Conservation (phyloP, 2,113 vertebrate species). For the Poicephalus gulielmi region DNA sequence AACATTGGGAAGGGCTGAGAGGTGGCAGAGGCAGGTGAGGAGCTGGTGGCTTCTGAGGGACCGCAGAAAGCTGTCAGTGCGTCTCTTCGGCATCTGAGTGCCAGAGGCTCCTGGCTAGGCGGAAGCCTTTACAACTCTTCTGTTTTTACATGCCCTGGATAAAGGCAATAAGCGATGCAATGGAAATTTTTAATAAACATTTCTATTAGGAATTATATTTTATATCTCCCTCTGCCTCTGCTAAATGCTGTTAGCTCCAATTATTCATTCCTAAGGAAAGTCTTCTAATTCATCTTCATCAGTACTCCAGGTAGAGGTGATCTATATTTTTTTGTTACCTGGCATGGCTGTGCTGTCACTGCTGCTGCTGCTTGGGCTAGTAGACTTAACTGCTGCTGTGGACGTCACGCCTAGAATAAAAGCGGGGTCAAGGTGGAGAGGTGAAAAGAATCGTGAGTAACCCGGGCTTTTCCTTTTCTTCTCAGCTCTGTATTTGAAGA, state of each 20-base stretch:
- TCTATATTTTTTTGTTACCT: slow-evolving; percentile 48
- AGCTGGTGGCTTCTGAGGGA: slow-evolving; percentile 49
- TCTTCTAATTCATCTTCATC: slow-evolving; percentile 60
- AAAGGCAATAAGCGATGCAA: slow-evolving; percentile 1
- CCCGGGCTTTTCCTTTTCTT: slow-evolving; percentile 51
- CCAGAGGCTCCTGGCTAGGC: slow-evolving; percentile 24
- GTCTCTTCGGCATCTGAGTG: slow-evolving; percentile 40
- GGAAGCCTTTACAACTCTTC: slow-evolving; percentile 21
- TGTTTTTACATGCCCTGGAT: slow-evolving; percentile 19
- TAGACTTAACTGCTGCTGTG: slow-evolving; percentile 70
- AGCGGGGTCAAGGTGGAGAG: slow-evolving; percentile 91
- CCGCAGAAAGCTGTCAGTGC: slow-evolving; percentile 52
- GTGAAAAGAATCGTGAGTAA: slow-evolving; percentile 95
- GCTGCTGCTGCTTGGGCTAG: slow-evolving; percentile 78
- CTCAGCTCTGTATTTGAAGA: slow-evolving; percentile 30
- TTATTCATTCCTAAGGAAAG: slow-evolving; percentile 50
- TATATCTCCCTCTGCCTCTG: slow-evolving; percentile 55
- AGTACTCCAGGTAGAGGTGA: slow-evolving; percentile 63
- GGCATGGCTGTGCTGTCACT: slow-evolving; percentile 81
- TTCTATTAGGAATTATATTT: slow-evolving; percentile 33
- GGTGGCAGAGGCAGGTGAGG: slow-evolving; percentile 66
- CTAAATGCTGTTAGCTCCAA: slow-evolving; percentile 65
- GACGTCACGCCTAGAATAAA: slow-evolving; percentile 78
- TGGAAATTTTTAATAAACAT: slow-evolving; percentile 48
- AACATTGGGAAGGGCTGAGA: slow-evolving; percentile 73